A percentile compares a stretch with the other conserved stretches of the same genome.
These are phyloP conservation scores for Amaurobius ferox DNA, from an alignment of 2,888 invertebrate genomes.

Conservation along the genomic window DNA sequence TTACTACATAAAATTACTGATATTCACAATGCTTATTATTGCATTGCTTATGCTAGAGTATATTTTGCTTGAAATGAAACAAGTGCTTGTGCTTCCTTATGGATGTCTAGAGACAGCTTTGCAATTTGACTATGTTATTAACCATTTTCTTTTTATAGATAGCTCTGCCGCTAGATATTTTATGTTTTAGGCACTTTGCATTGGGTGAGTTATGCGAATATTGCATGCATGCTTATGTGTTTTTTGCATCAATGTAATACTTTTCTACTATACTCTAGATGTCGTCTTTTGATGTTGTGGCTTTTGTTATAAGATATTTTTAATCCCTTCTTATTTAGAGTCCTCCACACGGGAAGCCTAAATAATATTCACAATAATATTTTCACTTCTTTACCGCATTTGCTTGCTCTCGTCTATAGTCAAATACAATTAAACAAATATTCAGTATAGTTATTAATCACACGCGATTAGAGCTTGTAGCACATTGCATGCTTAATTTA, in stretches of 20 bases:
- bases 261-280: conserved; percentile 38
- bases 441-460: no score
- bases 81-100: no score
- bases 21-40: no score
- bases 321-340: conserved; percentile 23
- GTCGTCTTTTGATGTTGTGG: conserved; percentile 57
- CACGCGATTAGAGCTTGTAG: conserved; percentile 5
- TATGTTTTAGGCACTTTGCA: conserved; percentile 30
- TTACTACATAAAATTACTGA: no score
- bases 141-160: conserved; percentile 50
- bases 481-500: not conserved
- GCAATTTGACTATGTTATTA: conserved; percentile 39
- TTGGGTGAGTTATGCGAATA: conserved; percentile 50
- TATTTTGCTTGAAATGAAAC: no score
- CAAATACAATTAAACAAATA: not conserved
- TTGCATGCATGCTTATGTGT: conserved; percentile 57
- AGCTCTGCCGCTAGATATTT: conserved; percentile 12
- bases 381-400: conserved; percentile 49
- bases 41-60: no score
- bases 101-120: not conserved
- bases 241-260: conserved; percentile 52
- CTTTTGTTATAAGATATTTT: conserved; percentile 42
- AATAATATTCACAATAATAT: conserved; percentile 7
- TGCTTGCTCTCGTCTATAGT: conserved; percentile 23
- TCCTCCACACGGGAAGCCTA: conserved; percentile 43